A percentile compares a stretch with the other conserved stretches of the same genome.
These are phyloP conservation scores for Enoplosus armatus DNA, from an alignment of 2,797 vertebrate species.

Conservation along the genomic window DNA sequence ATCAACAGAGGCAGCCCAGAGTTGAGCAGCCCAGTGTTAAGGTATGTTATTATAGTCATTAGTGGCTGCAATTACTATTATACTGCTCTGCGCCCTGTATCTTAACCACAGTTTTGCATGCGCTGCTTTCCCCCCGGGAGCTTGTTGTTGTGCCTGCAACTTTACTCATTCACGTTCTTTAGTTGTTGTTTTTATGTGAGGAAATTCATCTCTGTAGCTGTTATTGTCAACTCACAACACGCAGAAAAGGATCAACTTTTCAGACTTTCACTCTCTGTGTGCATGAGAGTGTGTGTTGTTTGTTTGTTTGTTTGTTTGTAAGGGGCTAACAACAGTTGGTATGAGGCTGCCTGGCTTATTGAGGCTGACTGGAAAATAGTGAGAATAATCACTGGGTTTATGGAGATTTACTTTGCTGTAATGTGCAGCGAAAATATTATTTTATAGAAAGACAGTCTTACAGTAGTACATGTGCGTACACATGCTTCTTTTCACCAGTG, in stretches of 20 bases:
- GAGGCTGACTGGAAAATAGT: conserved; percentile 56
- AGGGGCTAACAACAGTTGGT: conserved; percentile 55
- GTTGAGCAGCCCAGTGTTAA: conserved; percentile 81
- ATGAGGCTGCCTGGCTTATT: conserved; percentile 59
- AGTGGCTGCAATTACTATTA: conserved; percentile 80
- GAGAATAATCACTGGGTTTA: conserved; percentile 64
- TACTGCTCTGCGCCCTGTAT: conserved; percentile 71
- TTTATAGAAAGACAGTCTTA: conserved; percentile 36
- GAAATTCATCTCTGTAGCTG: conserved; percentile 38
- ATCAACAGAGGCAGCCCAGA: conserved; percentile 80
- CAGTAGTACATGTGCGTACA: conserved; percentile 25
- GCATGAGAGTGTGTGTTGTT: not conserved
- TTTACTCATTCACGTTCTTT: conserved; percentile 44
- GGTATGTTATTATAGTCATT: conserved; percentile 86
- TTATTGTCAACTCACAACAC: conserved; percentile 53
- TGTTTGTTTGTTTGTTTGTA: conserved; percentile 44
- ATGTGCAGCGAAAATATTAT: conserved; percentile 53
- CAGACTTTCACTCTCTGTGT: conserved; percentile 12
- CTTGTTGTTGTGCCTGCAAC: conserved; percentile 41
- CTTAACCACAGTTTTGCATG: conserved; percentile 53
- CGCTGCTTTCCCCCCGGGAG: conserved; percentile 39
- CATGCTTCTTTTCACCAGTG: not conserved
- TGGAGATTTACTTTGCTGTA: conserved; percentile 65
- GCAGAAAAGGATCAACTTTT: conserved; percentile 59
- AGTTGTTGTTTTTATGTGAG: conserved; percentile 49